Evolutionary conservation across 1,140 invertebrate species (phyloP).

Genomic region (Ostrea denselamellosa): DNA sequence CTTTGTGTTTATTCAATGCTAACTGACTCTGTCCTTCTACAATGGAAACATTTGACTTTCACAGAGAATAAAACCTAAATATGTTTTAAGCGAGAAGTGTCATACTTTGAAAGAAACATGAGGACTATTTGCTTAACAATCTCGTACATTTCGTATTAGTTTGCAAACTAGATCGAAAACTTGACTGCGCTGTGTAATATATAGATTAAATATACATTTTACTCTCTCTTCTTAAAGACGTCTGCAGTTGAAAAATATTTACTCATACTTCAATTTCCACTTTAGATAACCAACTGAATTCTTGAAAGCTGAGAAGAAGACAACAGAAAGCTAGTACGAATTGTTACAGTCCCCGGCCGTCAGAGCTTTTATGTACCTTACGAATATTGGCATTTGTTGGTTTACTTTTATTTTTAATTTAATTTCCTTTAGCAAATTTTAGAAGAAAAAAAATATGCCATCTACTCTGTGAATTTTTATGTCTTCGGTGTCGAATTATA

Average conservation of each 20-base stretch:
- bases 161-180: background rate
- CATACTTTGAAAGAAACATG: background rate
- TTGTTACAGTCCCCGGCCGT: background rate
- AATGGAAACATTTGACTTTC: background rate
- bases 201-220: background rate
- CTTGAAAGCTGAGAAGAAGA: background rate
- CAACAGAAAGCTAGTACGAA: background rate
- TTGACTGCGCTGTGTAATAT: background rate
- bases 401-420: background rate
- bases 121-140: background rate
- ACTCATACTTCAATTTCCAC: background rate
- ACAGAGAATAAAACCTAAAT: conserved; percentile 1
- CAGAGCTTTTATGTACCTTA: background rate
- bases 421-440: background rate
- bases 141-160: background rate
- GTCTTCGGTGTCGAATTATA: background rate
- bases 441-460: too few relatives aligned
- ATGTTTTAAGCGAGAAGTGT: background rate
- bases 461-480: background rate
- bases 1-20: background rate
- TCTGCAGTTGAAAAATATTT: background rate
- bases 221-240: background rate
- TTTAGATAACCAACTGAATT: background rate
- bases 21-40: background rate
- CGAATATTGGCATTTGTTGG: background rate